Percentiles rank a stretch among this genome's conserved stretches.
phyloP scores from a whole-genome alignment of 1,140 invertebrate species.

The Pseudomyrmex flavicornis region DNA sequence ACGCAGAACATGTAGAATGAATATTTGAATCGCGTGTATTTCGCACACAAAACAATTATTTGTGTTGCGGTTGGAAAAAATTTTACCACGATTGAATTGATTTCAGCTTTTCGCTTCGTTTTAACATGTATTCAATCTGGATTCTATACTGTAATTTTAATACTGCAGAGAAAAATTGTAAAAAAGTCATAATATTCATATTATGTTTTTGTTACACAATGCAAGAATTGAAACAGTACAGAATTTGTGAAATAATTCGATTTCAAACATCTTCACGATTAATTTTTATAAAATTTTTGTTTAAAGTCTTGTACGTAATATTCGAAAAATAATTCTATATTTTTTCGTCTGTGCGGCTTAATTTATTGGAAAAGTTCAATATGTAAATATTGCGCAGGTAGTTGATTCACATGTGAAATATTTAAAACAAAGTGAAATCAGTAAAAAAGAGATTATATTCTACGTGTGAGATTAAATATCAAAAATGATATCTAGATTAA shows the following conservation, averaged over 20 bases:
- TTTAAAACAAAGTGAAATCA: neutral
- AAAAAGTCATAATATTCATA: neutral
- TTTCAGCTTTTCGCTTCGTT: neutral
- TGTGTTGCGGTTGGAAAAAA: conserved; percentile 1
- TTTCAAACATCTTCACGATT: neutral
- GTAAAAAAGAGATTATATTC: neutral
- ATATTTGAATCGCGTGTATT: conserved; percentile 31
- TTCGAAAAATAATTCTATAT: conserved; percentile 13
- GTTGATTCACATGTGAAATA: neutral
- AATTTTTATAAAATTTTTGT: neutral
- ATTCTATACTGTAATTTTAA: conserved; percentile 27
- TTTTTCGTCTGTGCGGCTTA: neutral
- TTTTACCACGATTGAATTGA: neutral
- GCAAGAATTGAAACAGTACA: too few relatives aligned
- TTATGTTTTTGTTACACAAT: neutral
- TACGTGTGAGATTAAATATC: too few relatives aligned
- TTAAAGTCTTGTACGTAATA: neutral
- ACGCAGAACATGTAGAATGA: neutral
- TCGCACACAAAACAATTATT: conserved; percentile 10
- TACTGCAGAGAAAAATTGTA: neutral
- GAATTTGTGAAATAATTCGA: conserved; percentile 5
- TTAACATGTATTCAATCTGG: conserved; percentile 9
- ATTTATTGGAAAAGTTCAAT: conserved; percentile 12
- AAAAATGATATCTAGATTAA: neutral
- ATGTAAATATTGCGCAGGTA: neutral